Evolutionary conservation across 2,113 vertebrate genomes (phyloP).

Genomic region (Orthonyx spaldingii): DNA sequence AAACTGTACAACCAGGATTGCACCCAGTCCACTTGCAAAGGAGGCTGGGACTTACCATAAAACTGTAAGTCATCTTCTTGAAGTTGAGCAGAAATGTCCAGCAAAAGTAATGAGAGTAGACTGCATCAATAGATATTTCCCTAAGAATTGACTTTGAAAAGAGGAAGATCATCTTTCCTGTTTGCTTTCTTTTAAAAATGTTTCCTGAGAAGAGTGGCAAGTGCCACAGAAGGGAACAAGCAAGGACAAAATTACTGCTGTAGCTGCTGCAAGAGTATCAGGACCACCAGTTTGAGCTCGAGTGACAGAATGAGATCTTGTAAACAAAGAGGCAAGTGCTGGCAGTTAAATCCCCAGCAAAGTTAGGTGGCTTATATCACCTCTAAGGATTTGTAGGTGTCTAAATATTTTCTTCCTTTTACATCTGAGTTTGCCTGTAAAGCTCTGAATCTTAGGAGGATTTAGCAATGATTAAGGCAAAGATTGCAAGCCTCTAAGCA

Average conservation of each 20-base stretch:
- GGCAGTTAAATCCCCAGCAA: not conserved
- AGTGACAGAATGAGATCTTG: not conserved
- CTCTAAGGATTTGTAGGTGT: not conserved
- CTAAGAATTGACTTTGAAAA: not conserved
- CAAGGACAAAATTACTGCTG: not conserved
- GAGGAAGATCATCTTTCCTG: not conserved
- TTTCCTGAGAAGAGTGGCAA: not conserved
- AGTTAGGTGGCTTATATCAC: not conserved
- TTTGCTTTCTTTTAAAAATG: not conserved
- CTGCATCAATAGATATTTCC: not conserved
- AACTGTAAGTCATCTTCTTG: constrained; percentile 29
- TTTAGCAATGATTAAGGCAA: constrained; percentile 18
- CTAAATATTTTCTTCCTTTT: not conserved
- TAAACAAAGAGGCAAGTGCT: not conserved
- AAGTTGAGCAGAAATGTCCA: not conserved
- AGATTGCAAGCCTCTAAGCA: not conserved
- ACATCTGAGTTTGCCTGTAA: not conserved
- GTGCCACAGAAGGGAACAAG: not conserved
- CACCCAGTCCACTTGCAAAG: constrained; percentile 1
- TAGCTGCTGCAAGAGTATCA: not conserved
- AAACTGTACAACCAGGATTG: not conserved
- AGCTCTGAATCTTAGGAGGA: not conserved
- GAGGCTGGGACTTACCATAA: constrained; percentile 35
- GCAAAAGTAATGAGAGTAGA: not conserved
- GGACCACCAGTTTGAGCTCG: not conserved